Evolutionary conservation across 2,113 vertebrate species (phyloP).

Genomic region (Lucifuga dentata): DNA sequence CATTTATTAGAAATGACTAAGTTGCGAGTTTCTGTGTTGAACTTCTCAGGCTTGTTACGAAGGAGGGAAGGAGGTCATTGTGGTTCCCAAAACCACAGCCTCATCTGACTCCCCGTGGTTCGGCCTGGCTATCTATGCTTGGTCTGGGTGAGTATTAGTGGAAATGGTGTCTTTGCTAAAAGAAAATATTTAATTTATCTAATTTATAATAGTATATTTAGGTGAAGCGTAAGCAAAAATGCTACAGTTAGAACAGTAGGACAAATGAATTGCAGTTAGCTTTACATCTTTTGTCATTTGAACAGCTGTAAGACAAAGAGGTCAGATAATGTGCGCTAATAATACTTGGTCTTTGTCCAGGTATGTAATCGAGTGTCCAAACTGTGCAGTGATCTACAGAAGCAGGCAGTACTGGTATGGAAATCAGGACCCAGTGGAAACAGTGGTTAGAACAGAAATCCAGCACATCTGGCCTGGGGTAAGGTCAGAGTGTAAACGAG

Average conservation of each 20-base stretch:
- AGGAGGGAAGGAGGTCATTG: slow-evolving; percentile 94
- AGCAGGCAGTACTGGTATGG: slow-evolving; percentile 99
- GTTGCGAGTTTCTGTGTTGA: slow-evolving; percentile 37
- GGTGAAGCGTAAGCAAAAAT: not conserved
- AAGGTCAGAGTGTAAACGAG: slow-evolving; percentile 60
- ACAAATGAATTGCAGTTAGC: too few relatives aligned
- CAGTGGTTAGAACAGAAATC: slow-evolving; percentile 97
- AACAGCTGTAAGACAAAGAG: not conserved
- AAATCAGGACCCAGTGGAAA: slow-evolving; percentile 99
- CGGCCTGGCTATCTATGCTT: slow-evolving; percentile 97
- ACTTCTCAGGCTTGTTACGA: slow-evolving; percentile 93
- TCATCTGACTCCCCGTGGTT: slow-evolving; percentile 99
- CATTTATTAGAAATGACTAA: not conserved
- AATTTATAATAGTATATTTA: not conserved
- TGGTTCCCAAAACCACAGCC: slow-evolving; percentile 98
- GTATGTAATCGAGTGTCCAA: slow-evolving; percentile 97
- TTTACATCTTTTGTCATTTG: not conserved
- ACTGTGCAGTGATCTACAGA: slow-evolving; percentile 95
- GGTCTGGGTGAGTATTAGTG: slow-evolving; percentile 93
- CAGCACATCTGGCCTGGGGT: slow-evolving; percentile 98
- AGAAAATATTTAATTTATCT: not conserved
- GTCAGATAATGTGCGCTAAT: not conserved
- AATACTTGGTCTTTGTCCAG: slow-evolving; percentile 70
- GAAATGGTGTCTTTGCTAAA: not conserved
- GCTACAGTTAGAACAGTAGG: too few relatives aligned